Percentiles rank a stretch among this genome's conserved stretches.
phyloP scores from a whole-genome alignment of 2,797 vertebrate species.

The Phrynocephalus forsythii region DNA sequence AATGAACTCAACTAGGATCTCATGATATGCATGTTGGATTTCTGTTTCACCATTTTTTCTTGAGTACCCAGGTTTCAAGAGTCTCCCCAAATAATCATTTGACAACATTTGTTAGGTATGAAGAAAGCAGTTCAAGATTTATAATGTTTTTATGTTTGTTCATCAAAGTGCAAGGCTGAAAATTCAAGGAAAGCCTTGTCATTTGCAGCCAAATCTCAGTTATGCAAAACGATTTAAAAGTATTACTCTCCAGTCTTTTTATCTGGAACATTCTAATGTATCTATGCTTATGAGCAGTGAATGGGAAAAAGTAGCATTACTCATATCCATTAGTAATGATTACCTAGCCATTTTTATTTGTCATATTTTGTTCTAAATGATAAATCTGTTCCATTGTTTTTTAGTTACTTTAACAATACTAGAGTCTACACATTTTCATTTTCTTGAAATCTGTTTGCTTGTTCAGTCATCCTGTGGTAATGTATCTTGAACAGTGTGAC shows the following conservation, averaged over 20 bases:
- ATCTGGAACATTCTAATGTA: background rate
- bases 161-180: background rate
- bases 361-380: background rate
- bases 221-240: background rate
- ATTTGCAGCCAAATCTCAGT: background rate
- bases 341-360: background rate
- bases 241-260: background rate
- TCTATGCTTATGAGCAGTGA: background rate
- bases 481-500: too few species aligned
- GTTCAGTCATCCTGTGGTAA: background rate
- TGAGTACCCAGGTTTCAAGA: conserved; percentile 18
- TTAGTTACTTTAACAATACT: background rate
- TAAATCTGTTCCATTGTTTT: background rate
- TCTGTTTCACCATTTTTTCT: conserved; percentile 38
- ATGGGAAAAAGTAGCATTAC: background rate
- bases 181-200: background rate
- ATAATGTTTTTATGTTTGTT: background rate
- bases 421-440: background rate
- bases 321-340: background rate
- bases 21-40: conserved; percentile 47
- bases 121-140: background rate
- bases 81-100: conserved; percentile 20
- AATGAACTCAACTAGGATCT: conserved; percentile 10
- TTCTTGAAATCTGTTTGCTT: background rate
- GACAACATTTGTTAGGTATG: background rate